Conservation (phyloP, 2,113 vertebrate genomes). For the Clupea harengus region DNA sequence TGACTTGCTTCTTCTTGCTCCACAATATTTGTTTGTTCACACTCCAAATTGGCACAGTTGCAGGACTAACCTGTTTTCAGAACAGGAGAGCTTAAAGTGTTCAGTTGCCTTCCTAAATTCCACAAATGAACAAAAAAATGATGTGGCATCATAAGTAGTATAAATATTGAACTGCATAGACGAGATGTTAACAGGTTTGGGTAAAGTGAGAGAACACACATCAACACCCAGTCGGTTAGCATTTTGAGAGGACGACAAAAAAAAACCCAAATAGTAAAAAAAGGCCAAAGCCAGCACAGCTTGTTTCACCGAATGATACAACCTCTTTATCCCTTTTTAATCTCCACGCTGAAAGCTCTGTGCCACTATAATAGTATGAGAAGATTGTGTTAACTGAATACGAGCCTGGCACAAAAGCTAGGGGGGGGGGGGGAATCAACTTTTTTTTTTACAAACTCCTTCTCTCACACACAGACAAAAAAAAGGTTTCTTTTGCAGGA, state of each 20-base stretch:
- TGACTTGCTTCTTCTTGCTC: background rate
- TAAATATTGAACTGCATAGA: background rate
- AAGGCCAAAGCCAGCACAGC: background rate
- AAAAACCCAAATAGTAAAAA: conserved; percentile 47
- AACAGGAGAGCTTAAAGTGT: background rate
- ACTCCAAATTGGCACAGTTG: background rate
- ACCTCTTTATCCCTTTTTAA: background rate
- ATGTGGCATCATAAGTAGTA: background rate
- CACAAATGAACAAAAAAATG: background rate
- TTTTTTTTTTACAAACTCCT: conserved; percentile 31
- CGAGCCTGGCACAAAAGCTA: background rate
- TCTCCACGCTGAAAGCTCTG: background rate
- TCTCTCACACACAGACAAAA: conserved; percentile 47
- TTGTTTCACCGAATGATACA: conserved; percentile 12
- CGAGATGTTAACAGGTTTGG: background rate
- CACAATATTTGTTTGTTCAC: background rate
- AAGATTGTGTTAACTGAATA: conserved; percentile 12
- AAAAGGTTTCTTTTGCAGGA: background rate
- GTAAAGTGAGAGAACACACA: background rate
- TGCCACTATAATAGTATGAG: background rate
- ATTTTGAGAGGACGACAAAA: background rate
- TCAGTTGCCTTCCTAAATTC: background rate
- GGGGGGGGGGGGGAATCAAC: background rate
- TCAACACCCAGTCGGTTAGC: background rate
- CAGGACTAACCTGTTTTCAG: background rate